Evolutionary conservation across 2,113 vertebrate species (phyloP).

Genomic region (Silurus glanis): DNA sequence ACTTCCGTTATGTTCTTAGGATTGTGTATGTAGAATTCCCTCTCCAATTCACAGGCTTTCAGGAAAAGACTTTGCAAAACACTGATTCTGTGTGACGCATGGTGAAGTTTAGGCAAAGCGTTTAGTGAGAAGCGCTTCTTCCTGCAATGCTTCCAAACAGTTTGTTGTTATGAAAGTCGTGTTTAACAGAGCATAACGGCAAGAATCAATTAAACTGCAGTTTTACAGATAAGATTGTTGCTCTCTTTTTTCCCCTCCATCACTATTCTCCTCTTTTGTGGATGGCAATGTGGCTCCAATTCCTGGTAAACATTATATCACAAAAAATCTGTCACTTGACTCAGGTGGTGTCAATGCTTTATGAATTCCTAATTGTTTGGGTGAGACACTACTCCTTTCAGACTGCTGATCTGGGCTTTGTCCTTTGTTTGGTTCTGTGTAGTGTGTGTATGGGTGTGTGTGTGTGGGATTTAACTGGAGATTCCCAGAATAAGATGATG

Average conservation of each 20-base stretch:
- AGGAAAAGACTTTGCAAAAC: neutral
- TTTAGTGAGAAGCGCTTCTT: neutral
- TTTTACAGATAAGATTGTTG: neutral
- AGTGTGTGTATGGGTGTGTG: neutral
- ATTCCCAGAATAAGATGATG: slow-evolving; percentile 22
- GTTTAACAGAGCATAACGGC: neutral
- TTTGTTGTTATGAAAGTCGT: neutral
- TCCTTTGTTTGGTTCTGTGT: neutral
- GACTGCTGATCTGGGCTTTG: neutral
- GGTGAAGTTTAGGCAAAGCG: neutral
- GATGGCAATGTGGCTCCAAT: neutral
- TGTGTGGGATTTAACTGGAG: slow-evolving; percentile 3
- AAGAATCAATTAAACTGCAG: neutral
- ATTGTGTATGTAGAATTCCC: neutral
- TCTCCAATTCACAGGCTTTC: neutral
- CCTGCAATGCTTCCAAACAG: neutral
- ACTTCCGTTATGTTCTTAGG: neutral
- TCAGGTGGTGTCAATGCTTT: too few relatives aligned
- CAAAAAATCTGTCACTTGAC: neutral
- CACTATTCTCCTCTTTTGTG: neutral
- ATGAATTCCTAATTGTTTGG: neutral
- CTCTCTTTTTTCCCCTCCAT: neutral
- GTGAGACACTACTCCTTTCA: neutral
- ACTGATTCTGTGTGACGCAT: neutral
- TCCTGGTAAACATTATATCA: neutral